Conservation (phyloP, 2,888 invertebrate species). For the Catonia carolina region DNA sequence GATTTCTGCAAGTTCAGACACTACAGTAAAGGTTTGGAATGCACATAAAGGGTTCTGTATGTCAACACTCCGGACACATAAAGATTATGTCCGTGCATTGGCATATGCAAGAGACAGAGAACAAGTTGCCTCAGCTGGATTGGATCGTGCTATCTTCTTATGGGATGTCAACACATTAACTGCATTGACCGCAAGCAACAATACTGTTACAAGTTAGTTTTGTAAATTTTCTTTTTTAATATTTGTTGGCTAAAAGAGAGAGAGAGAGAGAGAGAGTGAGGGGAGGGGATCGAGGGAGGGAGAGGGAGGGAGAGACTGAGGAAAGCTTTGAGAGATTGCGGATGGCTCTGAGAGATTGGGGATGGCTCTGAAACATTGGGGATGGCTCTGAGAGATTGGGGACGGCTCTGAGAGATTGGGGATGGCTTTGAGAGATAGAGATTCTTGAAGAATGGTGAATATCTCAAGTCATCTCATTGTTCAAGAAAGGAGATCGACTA, state of each 20-base stretch:
- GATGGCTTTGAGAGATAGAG: too few species aligned
- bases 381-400: too few species aligned
- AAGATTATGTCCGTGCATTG: constrained; percentile 95
- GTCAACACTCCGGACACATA: constrained; percentile 96
- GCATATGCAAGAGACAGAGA: constrained; percentile 97
- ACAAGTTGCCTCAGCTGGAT: constrained; percentile 91
- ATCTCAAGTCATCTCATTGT: too few species aligned
- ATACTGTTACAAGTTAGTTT: constrained; percentile 87
- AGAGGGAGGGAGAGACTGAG: not conserved
- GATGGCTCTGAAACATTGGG: too few species aligned
- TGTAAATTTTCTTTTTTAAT: too few species aligned
- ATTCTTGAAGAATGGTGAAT: too few species aligned
- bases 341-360: too few species aligned
- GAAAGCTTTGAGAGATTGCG: too few species aligned
- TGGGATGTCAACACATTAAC: constrained; percentile 99
- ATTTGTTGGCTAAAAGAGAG: too few species aligned
- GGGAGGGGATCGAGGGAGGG: not conserved
- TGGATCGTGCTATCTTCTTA: constrained; percentile 92
- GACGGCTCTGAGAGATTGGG: too few species aligned
- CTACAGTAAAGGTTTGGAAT: constrained; percentile 99
- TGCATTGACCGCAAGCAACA: constrained; percentile 95
- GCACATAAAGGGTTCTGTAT: constrained; percentile 98
- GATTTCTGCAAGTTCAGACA: constrained; percentile 98
- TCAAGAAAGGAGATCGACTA: too few species aligned
- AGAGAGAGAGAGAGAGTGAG: not conserved